Conservation (phyloP, 2,888 invertebrate genomes). For the Leptopilina drosophilae region DNA sequence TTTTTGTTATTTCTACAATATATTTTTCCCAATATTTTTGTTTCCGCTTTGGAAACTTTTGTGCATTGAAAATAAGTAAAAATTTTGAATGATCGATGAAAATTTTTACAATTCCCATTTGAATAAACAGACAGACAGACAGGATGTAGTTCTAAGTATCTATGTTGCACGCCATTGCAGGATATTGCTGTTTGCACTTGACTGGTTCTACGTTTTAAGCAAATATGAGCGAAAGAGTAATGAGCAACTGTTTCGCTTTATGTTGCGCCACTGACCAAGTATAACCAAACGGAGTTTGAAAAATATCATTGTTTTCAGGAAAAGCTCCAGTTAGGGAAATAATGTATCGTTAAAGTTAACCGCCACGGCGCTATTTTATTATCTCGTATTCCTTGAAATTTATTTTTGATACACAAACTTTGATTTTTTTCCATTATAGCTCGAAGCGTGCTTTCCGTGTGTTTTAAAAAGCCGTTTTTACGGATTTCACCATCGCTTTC, state of each 20-base stretch:
- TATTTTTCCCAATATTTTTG: no score
- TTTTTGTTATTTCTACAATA: no score
- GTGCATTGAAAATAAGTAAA: no score
- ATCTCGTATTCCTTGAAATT: neutral
- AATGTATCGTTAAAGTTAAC: slow-evolving; percentile 5
- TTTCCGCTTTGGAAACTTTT: no score
- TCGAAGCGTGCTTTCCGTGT: no score
- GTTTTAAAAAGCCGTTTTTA: no score
- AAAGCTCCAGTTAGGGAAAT: slow-evolving; percentile 4
- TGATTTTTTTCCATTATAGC: no score
- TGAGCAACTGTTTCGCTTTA: slow-evolving; percentile 14
- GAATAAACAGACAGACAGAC: neutral
- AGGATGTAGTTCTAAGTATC: slow-evolving; percentile 5
- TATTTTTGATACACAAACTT: neutral
- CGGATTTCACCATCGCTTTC: no score
- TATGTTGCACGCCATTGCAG: slow-evolving; percentile 2
- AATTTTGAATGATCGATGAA: no score
- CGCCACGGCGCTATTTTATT: neutral
- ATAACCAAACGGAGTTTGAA: neutral
- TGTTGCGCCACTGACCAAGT: neutral
- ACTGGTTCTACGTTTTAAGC: slow-evolving; percentile 2
- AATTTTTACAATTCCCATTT: no score
- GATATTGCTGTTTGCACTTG: slow-evolving; percentile 7
- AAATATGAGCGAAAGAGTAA: slow-evolving; percentile 14
- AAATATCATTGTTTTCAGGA: slow-evolving; percentile 15